Conservation (phyloP, 2,888 invertebrate species). For the Diadegma fenestrale region DNA sequence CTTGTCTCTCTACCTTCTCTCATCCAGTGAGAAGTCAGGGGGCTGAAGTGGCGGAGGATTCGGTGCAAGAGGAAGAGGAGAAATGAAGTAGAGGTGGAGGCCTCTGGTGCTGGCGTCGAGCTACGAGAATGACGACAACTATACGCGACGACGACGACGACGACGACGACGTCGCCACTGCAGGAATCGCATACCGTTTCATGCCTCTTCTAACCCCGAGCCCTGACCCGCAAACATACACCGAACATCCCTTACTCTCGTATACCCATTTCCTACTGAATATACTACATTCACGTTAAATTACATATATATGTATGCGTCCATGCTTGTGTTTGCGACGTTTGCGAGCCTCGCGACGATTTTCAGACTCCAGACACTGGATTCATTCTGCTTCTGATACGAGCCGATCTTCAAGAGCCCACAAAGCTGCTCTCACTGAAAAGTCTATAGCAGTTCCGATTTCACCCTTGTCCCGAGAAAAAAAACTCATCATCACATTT, state of each 20-base stretch:
- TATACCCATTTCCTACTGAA: constrained; percentile 1
- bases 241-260: constrained; percentile 50
- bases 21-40: constrained; percentile 45
- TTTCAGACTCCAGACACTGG: constrained; percentile 46
- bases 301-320: background rate
- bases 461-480: background rate
- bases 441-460: constrained; percentile 26
- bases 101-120: constrained; percentile 55
- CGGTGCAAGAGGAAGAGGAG: constrained; percentile 29
- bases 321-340: background rate
- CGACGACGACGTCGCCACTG: constrained; percentile 62
- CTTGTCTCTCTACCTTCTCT: constrained; percentile 57
- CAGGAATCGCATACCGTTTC: constrained; percentile 72
- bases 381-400: constrained; percentile 21
- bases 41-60: constrained; percentile 43
- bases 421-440: background rate
- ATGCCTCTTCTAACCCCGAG: constrained; percentile 52
- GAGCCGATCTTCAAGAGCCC: background rate
- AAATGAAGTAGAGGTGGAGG: constrained; percentile 26
- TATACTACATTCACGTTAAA: background rate
- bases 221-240: constrained; percentile 65
- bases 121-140: constrained; percentile 54
- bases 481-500: constrained; percentile 9
- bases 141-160: constrained; percentile 43
- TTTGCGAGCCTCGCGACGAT: constrained; percentile 25